These are phyloP conservation scores for Ostrea edulis DNA, from an alignment of 1,140 invertebrate genomes.

Conservation along the genomic window DNA sequence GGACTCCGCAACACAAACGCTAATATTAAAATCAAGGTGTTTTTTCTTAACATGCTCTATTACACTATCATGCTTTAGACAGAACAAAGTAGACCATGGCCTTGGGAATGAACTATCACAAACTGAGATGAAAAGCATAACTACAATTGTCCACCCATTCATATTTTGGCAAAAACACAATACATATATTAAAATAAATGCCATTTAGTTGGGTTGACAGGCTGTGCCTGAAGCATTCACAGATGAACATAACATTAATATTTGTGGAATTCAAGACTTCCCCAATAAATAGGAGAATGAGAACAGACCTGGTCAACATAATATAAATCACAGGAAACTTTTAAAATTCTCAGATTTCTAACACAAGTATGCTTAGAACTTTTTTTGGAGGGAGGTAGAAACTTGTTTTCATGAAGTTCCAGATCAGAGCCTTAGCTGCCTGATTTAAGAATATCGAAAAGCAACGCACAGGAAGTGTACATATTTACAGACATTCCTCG, in stretches of 20 bases:
- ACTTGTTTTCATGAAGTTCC: conserved; percentile 3
- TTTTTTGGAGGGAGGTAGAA: background rate
- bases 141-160: background rate
- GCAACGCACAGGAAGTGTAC: conserved; percentile 13
- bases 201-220: background rate
- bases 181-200: conserved; percentile 8
- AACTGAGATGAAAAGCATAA: too few species aligned
- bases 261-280: background rate
- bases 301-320: background rate
- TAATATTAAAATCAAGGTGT: background rate
- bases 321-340: background rate
- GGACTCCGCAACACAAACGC: background rate
- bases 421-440: conserved; percentile 33
- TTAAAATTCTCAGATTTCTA: background rate
- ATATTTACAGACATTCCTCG: background rate
- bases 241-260: background rate
- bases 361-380: conserved; percentile 8
- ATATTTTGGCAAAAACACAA: conserved; percentile 23
- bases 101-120: too few species aligned
- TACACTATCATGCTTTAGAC: too few species aligned
- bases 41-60: too few species aligned
- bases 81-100: too few species aligned
- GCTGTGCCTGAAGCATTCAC: background rate
- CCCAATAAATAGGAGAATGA: background rate
- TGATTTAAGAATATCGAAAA: conserved; percentile 40